Conservation (phyloP, 2,888 invertebrate genomes). For the Oscheius sp. region DNA sequence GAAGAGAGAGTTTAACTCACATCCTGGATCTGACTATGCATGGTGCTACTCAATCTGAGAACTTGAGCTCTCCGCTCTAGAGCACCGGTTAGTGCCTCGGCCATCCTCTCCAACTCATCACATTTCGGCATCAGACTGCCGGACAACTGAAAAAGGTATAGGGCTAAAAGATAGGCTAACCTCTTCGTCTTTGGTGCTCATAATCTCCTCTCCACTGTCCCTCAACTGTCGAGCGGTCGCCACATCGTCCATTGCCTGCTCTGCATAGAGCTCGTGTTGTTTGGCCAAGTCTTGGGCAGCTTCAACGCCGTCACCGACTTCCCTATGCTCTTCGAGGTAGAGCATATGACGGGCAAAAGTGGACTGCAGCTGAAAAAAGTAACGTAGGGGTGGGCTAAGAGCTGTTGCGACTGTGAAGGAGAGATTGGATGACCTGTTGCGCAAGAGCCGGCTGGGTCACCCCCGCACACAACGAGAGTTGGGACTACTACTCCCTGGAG, state of each 20-base stretch:
- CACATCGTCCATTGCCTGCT: slow-evolving; percentile 80
- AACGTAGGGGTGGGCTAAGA: background rate
- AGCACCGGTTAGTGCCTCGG: slow-evolving; percentile 84
- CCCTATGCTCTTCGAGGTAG: slow-evolving; percentile 74
- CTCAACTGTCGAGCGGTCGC: slow-evolving; percentile 86
- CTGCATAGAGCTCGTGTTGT: slow-evolving; percentile 74
- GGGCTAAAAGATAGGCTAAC: slow-evolving; percentile 28
- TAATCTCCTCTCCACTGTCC: slow-evolving; percentile 82
- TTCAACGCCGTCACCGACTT: slow-evolving; percentile 72
- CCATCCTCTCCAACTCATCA: slow-evolving; percentile 88
- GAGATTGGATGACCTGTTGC: too few relatives aligned
- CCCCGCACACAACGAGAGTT: background rate
- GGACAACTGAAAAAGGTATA: slow-evolving; percentile 75
- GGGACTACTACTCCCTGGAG: background rate
- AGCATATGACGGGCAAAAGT: slow-evolving; percentile 74
- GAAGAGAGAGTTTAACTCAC: slow-evolving; percentile 21
- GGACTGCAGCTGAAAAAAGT: slow-evolving; percentile 75
- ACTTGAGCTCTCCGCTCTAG: slow-evolving; percentile 80
- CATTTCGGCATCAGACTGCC: slow-evolving; percentile 96
- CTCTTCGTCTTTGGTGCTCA: slow-evolving; percentile 51
- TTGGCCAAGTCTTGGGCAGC: slow-evolving; percentile 74
- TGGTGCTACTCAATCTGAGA: slow-evolving; percentile 85
- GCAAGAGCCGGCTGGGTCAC: too few relatives aligned
- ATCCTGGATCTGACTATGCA: slow-evolving; percentile 83
- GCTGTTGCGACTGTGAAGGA: background rate